Percentiles rank a stretch among this genome's conserved stretches.
Conservation (phyloP, 2,888 invertebrate genomes). For the Parasteatoda lunata region DNA sequence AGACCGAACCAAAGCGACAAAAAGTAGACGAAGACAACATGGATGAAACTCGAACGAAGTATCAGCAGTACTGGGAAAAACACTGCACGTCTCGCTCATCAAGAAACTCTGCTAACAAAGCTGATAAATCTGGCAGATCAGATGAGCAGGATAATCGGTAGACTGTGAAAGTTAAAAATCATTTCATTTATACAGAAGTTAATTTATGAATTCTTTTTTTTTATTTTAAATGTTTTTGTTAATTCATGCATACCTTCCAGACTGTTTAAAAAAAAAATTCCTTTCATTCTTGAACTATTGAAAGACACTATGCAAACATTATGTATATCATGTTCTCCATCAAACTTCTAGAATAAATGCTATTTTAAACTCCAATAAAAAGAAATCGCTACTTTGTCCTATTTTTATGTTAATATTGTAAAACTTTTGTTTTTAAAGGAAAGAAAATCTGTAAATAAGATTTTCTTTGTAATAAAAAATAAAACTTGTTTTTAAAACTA, state of each 20-base stretch:
- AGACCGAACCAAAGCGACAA: slow-evolving; percentile 42
- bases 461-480: no score
- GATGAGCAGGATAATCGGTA: slow-evolving; percentile 52
- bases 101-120: slow-evolving; percentile 30
- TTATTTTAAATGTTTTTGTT: slow-evolving; percentile 40
- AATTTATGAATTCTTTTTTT: slow-evolving; percentile 39
- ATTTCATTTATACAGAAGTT: slow-evolving; percentile 33
- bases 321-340: slow-evolving; percentile 54
- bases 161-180: neutral
- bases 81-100: slow-evolving; percentile 39
- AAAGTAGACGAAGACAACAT: slow-evolving; percentile 40
- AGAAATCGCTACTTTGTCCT: slow-evolving; percentile 7
- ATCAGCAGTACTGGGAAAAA: slow-evolving; percentile 60
- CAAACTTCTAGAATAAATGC: slow-evolving; percentile 54
- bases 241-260: slow-evolving; percentile 7
- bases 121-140: slow-evolving; percentile 20
- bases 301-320: slow-evolving; percentile 32
- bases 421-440: neutral
- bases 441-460: no score
- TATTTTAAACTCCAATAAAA: slow-evolving; percentile 56
- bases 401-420: neutral
- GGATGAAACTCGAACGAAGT: slow-evolving; percentile 38
- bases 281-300: slow-evolving; percentile 52
- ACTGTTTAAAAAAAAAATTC: slow-evolving; percentile 9
- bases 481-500: no score